phyloP scores from a whole-genome alignment of 64 coral and sea anemone species.

The Montipora efflorescens region DNA sequence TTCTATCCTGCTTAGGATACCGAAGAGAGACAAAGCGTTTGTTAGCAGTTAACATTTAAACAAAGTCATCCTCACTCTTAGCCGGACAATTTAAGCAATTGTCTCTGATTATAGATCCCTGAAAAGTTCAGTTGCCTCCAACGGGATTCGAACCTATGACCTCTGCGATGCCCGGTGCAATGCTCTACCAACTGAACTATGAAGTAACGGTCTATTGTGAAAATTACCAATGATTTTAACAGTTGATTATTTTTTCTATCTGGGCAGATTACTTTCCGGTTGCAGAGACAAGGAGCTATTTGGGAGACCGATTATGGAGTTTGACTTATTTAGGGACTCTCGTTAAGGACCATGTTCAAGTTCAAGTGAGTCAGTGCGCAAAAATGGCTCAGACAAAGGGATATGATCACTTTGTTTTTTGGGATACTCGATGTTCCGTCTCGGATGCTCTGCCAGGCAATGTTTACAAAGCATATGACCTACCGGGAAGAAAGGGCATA shows the following conservation, averaged over 20 bases:
- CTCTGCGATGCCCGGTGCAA: too few relatives aligned
- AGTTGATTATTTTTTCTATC: background rate
- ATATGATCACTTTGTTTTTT: background rate
- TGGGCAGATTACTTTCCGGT: background rate
- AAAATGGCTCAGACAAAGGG: background rate
- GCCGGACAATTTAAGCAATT: too few relatives aligned
- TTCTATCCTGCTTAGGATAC: too few relatives aligned
- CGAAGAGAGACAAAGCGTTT: too few relatives aligned
- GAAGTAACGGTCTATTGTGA: too few relatives aligned
- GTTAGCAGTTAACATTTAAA: too few relatives aligned
- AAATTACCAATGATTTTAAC: background rate
- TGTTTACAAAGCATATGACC: background rate
- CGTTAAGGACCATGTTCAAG: too few relatives aligned
- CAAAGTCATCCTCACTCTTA: too few relatives aligned
- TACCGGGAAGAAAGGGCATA: background rate
- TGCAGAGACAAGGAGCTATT: background rate
- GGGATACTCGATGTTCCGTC: background rate
- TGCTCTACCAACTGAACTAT: too few relatives aligned
- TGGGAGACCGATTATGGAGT: background rate
- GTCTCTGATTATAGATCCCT: too few relatives aligned
- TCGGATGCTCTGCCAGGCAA: constrained; percentile 10
- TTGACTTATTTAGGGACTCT: background rate
- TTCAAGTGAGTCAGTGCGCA: background rate
- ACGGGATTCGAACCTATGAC: too few relatives aligned
- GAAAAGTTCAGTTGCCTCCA: too few relatives aligned